Base-by-base conservation (phyloP, 2,797 vertebrate species). In the Sebastes oblongus region DNA sequence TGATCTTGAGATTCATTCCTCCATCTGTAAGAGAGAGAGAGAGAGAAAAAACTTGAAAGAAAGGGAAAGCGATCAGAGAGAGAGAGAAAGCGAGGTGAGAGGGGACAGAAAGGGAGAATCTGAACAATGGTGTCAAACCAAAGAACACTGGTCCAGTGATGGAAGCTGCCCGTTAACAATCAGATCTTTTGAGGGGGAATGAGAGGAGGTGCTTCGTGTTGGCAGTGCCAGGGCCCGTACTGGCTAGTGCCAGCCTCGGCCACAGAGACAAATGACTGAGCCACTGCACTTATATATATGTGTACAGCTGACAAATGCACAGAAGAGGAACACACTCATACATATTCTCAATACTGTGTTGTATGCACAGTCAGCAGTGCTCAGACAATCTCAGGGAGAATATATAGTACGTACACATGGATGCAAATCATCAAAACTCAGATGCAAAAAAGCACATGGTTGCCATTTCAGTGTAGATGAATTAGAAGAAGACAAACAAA, bases 61-160 rank as follows among this genome's bases (percentile, higher is more conserved):
- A 56, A 54, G 8, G 27, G 56, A 56, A 80, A 73, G 27, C 39
- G 22, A 65, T 65, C 13, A 34, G 29, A 61, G 59, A 42, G 29
- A 72, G 62, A 84, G 27, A 64, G 79, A 81, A 84, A 60, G 77
- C 4, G 80, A 87, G 84, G 84, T 80, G 71, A 89, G 72, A 85
- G 61, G 46, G 68, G 73, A 74, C 83, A 67, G 61, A 72, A 61
- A 77, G 77, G 86, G 83, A 89, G 91, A 92, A 88, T 92, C 87
- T 93, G 95, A 96, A 98, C 97, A 98, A 98, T 98, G 95, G 96
- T 96, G 96, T 96, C 94, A 96, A 96, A 96, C 91, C 94, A 89
- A 95, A 95, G 94, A 95, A 95, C 96, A 94, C 93, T 89, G 86
- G 60, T 78, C 90, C 93, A 95, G 95, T 95, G 95, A 97, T 92